Evolutionary conservation across 2,888 invertebrate species (phyloP).

Genomic region (Caenorhabditis japonica): DNA sequence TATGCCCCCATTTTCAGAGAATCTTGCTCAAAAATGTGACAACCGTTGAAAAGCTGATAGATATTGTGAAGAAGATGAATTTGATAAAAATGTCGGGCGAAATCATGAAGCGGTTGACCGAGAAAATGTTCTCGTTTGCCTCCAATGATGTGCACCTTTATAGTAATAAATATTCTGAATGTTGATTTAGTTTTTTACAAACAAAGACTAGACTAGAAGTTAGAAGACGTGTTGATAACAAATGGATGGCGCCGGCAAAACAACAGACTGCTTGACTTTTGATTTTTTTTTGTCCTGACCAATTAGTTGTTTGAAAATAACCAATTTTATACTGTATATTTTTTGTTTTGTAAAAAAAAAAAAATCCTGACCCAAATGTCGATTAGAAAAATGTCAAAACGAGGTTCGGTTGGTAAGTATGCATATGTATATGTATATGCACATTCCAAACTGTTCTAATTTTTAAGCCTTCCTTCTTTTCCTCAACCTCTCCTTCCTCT

Average conservation of each 20-base stretch:
- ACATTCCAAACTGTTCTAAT: not conserved
- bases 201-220: not conserved
- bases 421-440: not conserved
- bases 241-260: not conserved
- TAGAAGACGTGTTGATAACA: not conserved
- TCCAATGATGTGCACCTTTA: too few species aligned
- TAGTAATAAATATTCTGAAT: too few species aligned
- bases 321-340: not conserved
- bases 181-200: too few species aligned
- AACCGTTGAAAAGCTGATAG: too few species aligned
- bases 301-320: not conserved
- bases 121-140: too few species aligned
- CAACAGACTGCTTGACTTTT: not conserved
- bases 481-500: constrained; percentile 20
- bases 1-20: too few species aligned
- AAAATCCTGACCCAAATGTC: constrained; percentile 8
- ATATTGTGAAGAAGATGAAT: too few species aligned
- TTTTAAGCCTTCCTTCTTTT: constrained; percentile 23
- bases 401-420: constrained; percentile 12
- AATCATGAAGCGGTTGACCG: too few species aligned
- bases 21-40: too few species aligned
- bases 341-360: not conserved
- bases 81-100: too few species aligned
- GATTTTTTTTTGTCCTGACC: not conserved
- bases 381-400: constrained; percentile 17